These are phyloP conservation scores for Palloptera scutellata DNA, from an alignment of 2,888 invertebrate species.

Conservation along the genomic window DNA sequence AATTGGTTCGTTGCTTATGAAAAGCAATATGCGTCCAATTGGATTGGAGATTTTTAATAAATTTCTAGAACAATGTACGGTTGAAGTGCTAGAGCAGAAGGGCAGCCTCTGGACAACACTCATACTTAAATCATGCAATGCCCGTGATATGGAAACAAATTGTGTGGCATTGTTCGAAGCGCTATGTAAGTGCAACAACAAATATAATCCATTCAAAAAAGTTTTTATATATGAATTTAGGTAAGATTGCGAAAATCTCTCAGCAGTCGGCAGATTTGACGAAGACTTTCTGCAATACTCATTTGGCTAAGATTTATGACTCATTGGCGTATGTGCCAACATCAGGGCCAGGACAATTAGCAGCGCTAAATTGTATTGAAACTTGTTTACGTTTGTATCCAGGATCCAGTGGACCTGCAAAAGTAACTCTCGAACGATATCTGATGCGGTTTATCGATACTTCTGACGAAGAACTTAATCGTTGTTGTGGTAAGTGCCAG, in stretches of 20 bases:
- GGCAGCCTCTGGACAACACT: constrained; percentile 47
- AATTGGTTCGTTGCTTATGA: constrained; percentile 47
- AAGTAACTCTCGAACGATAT: constrained; percentile 48
- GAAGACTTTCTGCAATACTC: constrained; percentile 45
- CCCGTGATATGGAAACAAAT: constrained; percentile 35
- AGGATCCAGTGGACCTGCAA: constrained; percentile 48
- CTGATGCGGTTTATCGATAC: constrained; percentile 47
- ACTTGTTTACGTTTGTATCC: constrained; percentile 49
- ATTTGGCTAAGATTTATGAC: constrained; percentile 50
- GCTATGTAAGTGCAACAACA: constrained; percentile 21
- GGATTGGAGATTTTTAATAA: constrained; percentile 45
- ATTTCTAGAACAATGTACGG: constrained; percentile 44
- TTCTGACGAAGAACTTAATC: constrained; percentile 40
- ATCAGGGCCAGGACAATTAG: constrained; percentile 32
- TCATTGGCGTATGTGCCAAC: constrained; percentile 38
- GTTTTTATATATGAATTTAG: constrained; percentile 35
- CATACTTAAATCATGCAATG: constrained; percentile 46
- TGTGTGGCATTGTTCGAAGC: constrained; percentile 22
- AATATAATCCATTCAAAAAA: not conserved
- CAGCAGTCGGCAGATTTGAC: constrained; percentile 48
- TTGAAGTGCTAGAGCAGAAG: constrained; percentile 47
- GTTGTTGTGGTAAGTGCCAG: constrained; percentile 51
- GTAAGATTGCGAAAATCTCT: constrained; percentile 44
- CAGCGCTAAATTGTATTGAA: constrained; percentile 50
- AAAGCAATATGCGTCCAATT: constrained; percentile 38